These are phyloP conservation scores for Pollimyrus isidori DNA, from an alignment of 2,113 vertebrate genomes.

Conservation along the genomic window DNA sequence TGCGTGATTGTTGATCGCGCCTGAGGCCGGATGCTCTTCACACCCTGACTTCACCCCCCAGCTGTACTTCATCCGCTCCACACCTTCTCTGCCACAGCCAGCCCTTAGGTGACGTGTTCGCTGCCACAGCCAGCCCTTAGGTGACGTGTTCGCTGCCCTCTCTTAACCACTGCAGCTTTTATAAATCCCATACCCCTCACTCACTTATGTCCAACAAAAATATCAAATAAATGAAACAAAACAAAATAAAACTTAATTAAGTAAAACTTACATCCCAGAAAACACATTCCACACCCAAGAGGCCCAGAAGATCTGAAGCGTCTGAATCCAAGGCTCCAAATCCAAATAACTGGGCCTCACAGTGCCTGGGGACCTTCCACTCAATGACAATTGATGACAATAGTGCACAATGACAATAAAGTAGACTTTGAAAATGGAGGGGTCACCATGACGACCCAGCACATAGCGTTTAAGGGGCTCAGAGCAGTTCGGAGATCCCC, in stretches of 20 bases:
- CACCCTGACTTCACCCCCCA: conserved; percentile 41
- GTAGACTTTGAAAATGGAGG: neutral
- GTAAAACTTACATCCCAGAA: neutral
- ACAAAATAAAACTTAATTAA: neutral
- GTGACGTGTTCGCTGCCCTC: neutral
- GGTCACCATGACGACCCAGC: neutral
- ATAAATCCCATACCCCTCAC: neutral
- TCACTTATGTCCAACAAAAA: neutral
- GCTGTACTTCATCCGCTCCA: too few species aligned
- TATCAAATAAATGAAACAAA: neutral
- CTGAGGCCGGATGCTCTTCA: conserved; percentile 28
- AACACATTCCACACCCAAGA: neutral
- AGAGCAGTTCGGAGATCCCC: neutral
- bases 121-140: neutral
- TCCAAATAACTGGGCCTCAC: neutral
- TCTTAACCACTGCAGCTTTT: neutral
- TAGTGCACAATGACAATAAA: neutral
- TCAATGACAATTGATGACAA: neutral
- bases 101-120: neutral
- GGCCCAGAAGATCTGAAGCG: neutral
- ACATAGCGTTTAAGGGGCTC: neutral
- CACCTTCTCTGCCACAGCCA: conserved; percentile 27
- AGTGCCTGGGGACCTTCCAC: neutral
- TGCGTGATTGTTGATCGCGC: conserved; percentile 41
- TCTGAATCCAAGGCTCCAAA: neutral